Conservation (phyloP, 2,888 invertebrate genomes). For the Brachylomia viminalis region DNA sequence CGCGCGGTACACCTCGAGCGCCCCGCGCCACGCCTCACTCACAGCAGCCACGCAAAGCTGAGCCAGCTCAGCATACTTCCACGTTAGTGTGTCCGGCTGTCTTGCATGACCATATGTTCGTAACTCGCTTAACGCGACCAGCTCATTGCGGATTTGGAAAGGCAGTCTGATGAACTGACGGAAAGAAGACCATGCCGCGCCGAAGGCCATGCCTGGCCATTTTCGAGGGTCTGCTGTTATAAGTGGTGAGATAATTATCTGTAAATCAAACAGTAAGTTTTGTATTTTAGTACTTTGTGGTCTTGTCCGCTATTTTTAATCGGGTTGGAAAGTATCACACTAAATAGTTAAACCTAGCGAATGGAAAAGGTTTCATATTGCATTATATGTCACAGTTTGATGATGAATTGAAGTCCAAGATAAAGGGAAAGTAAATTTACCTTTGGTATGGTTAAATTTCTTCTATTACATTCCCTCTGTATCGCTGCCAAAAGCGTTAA, state of each 20-base stretch:
- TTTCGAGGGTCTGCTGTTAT: conserved; percentile 86
- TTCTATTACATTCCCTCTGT: conserved; percentile 81
- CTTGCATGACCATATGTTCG: conserved; percentile 78
- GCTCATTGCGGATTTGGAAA: conserved; percentile 78
- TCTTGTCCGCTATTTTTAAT: too few relatives aligned
- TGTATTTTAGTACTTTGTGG: too few relatives aligned
- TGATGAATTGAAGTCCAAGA: too few relatives aligned
- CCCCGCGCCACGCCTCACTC: conserved; percentile 78
- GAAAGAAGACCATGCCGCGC: conserved; percentile 70
- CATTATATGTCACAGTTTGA: too few relatives aligned
- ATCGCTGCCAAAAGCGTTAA: conserved; percentile 85
- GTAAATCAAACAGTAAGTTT: conserved; percentile 58
- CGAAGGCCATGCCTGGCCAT: conserved; percentile 81
- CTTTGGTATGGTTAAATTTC: conserved; percentile 84
- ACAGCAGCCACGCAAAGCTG: conserved; percentile 82
- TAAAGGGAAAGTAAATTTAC: conserved; percentile 66
- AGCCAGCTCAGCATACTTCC: conserved; percentile 85
- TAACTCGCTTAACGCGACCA: conserved; percentile 80
- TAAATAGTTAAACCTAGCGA: too few relatives aligned
- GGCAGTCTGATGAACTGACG: conserved; percentile 78
- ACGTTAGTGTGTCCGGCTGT: conserved; percentile 81
- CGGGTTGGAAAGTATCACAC: too few relatives aligned
- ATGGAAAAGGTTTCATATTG: too few relatives aligned
- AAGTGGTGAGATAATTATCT: conserved; percentile 85
- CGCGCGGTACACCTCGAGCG: conserved; percentile 81